Conservation (phyloP, 2,888 invertebrate species). For the Tyria jacobaeae region DNA sequence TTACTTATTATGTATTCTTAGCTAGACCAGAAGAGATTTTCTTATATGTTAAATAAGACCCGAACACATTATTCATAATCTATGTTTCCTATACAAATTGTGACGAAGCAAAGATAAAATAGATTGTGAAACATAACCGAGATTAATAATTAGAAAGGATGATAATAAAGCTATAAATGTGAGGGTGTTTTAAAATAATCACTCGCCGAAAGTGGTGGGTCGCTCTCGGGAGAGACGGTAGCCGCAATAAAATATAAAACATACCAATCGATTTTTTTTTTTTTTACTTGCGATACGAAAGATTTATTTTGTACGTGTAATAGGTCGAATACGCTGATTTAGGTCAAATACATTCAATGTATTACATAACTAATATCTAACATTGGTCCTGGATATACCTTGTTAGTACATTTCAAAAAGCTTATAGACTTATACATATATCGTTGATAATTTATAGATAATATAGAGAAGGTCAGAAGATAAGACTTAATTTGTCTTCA, state of each 20-base stretch:
- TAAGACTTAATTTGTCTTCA: too few species aligned
- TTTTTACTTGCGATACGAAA: slow-evolving; percentile 38
- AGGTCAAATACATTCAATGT: not conserved
- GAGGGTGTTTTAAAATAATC: slow-evolving; percentile 49
- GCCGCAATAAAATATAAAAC: slow-evolving; percentile 51
- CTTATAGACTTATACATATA: too few species aligned
- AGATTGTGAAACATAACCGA: slow-evolving; percentile 30
- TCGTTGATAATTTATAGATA: too few species aligned
- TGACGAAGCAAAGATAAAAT: slow-evolving; percentile 12
- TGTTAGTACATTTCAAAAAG: not conserved
- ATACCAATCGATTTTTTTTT: slow-evolving; percentile 52
- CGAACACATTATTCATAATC: not conserved
- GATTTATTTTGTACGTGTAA: slow-evolving; percentile 33
- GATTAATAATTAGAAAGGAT: slow-evolving; percentile 37
- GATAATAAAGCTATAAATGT: slow-evolving; percentile 39
- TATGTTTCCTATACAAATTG: slow-evolving; percentile 22
- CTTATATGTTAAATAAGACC: too few species aligned
- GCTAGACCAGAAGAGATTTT: too few species aligned
- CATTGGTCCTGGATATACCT: too few species aligned
- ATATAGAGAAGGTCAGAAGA: too few species aligned
- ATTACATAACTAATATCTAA: not conserved
- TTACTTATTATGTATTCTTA: too few species aligned
- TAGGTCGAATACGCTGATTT: slow-evolving; percentile 18
- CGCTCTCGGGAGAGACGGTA: slow-evolving; percentile 50
- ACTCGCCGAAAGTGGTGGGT: slow-evolving; percentile 55